Conservation (phyloP, 30 jellyfish, hydroid and myxozoan genomes). For the Cassiopea andromeda region DNA sequence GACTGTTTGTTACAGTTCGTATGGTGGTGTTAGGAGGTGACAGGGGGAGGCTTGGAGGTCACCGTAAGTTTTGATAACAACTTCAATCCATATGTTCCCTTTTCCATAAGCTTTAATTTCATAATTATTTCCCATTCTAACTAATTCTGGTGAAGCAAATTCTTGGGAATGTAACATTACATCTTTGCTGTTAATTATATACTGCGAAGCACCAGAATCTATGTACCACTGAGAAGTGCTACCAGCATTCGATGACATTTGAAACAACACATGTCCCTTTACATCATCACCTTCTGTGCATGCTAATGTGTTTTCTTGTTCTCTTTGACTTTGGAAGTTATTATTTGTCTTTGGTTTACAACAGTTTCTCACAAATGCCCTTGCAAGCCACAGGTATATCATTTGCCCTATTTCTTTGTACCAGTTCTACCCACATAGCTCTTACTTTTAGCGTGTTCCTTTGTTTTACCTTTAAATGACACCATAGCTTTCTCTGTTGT, state of each 20-base stretch:
- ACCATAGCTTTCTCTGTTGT: background rate
- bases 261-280: too few species aligned
- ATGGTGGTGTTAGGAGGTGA: too few species aligned
- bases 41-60: too few species aligned
- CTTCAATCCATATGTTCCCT: background rate
- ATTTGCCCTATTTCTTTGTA: background rate
- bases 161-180: background rate
- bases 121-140: background rate
- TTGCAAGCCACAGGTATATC: background rate
- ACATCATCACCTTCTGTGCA: background rate
- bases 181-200: background rate
- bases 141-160: background rate
- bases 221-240: background rate
- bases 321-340: background rate
- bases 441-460: background rate
- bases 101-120: background rate
- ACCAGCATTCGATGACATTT: background rate
- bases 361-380: background rate
- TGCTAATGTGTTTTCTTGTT: background rate
- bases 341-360: background rate
- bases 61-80: too few species aligned
- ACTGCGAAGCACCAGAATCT: background rate
- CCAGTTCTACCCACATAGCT: background rate
- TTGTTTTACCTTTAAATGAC: background rate
- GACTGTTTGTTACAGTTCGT: too few species aligned